Base-by-base conservation (phyloP, 1,140 invertebrate species). In the Habropoda laboriosa region DNA sequence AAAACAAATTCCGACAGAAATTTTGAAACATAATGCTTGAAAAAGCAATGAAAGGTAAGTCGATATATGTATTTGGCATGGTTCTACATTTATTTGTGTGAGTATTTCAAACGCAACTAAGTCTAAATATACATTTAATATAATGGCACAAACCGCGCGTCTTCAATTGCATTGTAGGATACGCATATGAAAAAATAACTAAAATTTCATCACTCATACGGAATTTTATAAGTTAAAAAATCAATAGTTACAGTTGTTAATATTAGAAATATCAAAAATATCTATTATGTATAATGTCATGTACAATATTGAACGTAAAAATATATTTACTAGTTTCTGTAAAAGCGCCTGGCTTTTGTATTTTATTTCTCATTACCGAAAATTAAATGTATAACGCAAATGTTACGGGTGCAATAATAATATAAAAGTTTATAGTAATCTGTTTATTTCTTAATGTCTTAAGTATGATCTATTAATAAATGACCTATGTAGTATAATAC, bases 91-190 rank as follows among this genome's bases (percentile, higher is more conserved):
- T 71, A 55, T 53, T 64, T 13, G 10, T 51, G 30, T 74, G 80
- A 49, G 16, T 21, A 57, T 79, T 32, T 60, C 8, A 57, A 71
- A 58, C n/a, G 51, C 49, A 40, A 75, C 12, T 60, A 3, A 32
- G 13, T 63, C 85, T 88, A 88, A 86, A 85, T 88, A 86, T 85
- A 88, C 45, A 53, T 64, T 74, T 21, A 63, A 38, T 40, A 63
- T 60, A 16, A 42, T 13, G 30, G 35, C 55, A 51, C 13, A 60
- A 61, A 12, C 63, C 74, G 40, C 79, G 67, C 76, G 32, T 49
- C 35, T 80, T 64, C 27, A 53, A 68, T 88, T 88, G 70, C 82
- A 86, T 87, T 80, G 85, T 55, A 58, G 4, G 24, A 74, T 60
- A 47, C 58, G 38, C n/a, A 82, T 45, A 24, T 53, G 47, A 27